Evolutionary conservation across 2,797 vertebrate genomes (phyloP).

Genomic region (Antennarius maculatus): DNA sequence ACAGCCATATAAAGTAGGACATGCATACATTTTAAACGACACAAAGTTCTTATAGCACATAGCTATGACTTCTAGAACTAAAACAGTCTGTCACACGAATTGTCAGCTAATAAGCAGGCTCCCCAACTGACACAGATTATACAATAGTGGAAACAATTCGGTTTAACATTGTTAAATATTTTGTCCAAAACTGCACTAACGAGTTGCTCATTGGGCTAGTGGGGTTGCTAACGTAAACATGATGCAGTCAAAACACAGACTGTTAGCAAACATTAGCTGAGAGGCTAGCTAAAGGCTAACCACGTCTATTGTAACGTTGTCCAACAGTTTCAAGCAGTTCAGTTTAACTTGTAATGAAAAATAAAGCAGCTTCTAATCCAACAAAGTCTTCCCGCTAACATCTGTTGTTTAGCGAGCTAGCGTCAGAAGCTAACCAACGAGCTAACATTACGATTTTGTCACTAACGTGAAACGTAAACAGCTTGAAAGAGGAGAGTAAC

Average conservation of each 20-base stretch:
- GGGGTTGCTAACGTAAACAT: constrained; percentile 73
- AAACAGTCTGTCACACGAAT: background rate
- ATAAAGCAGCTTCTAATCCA: constrained; percentile 23
- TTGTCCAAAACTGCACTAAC: constrained; percentile 8
- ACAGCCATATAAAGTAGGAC: constrained; percentile 13
- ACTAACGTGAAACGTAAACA: constrained; percentile 76
- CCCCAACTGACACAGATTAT: background rate
- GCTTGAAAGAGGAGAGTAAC: constrained; percentile 58
- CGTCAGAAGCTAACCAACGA: constrained; percentile 49
- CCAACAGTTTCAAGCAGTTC: constrained; percentile 13
- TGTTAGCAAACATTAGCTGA: constrained; percentile 77
- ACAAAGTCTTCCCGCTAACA: constrained; percentile 69
- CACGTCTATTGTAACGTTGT: constrained; percentile 16
- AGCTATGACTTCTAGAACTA: background rate
- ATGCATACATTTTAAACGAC: background rate
- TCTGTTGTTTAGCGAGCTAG: constrained; percentile 73
- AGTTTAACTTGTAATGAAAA: constrained; percentile 44
- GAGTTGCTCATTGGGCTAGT: constrained; percentile 39
- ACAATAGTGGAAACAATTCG: background rate
- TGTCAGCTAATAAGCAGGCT: background rate
- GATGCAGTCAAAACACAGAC: constrained; percentile 73
- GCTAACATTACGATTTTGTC: constrained; percentile 63
- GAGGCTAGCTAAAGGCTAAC: constrained; percentile 36
- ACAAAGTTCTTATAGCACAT: background rate
- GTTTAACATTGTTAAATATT: constrained; percentile 4